Conservation (phyloP, 1,140 invertebrate species). For the Metaphire vulgaris region DNA sequence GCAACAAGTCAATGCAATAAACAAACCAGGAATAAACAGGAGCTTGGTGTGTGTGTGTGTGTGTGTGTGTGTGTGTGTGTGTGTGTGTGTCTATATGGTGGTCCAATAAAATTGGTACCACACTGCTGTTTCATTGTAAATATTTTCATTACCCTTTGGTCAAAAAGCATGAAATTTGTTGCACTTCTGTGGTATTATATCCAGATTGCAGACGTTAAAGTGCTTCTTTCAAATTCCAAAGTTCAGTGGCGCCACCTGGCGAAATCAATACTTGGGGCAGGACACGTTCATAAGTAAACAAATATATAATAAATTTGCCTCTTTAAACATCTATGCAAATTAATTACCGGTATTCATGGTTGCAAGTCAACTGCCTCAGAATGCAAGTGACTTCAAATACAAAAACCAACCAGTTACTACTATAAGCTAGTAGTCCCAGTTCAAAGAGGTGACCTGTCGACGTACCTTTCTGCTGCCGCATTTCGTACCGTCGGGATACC, state of each 20-base stretch:
- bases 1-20: too few species aligned
- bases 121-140: neutral
- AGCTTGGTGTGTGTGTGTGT: constrained; percentile 2
- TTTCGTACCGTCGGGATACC: constrained; percentile 83
- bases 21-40: neutral
- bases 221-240: too few species aligned
- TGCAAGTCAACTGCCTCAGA: too few species aligned
- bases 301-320: neutral
- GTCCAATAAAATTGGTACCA: neutral
- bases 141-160: neutral
- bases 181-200: neutral
- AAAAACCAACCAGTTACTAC: too few species aligned
- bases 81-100: neutral
- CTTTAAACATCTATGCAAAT: constrained; percentile 1
- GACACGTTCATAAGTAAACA: neutral
- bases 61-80: constrained; percentile 7
- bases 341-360: too few species aligned
- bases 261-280: neutral
- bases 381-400: too few species aligned
- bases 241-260: neutral
- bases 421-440: too few species aligned
- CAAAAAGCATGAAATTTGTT: neutral
- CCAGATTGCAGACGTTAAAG: neutral
- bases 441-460: too few species aligned
- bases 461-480: constrained; percentile 80